phyloP scores from a whole-genome alignment of 2,113 vertebrate genomes.

The Sylvicapra grimmia region DNA sequence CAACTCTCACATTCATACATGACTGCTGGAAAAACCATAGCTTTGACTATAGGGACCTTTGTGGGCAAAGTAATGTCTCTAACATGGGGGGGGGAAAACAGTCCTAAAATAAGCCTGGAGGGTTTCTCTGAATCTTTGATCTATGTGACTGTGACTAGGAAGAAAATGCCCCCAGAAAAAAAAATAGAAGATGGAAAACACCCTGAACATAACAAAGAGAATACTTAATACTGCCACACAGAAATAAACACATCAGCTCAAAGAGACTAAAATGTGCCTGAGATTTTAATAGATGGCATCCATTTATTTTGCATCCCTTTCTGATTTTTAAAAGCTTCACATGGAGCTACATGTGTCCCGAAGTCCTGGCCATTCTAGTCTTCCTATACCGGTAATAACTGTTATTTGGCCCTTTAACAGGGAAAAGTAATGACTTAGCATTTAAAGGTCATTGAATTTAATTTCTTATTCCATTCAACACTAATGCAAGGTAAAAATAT shows the following conservation, averaged over 20 bases:
- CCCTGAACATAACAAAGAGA: neutral
- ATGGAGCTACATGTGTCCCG: neutral
- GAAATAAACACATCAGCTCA: neutral
- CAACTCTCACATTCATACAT: neutral
- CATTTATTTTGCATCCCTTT: neutral
- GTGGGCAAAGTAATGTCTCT: neutral
- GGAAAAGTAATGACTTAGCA: slow-evolving; percentile 19
- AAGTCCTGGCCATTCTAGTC: neutral
- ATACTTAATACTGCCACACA: neutral
- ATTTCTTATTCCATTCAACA: slow-evolving; percentile 22
- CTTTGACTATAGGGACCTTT: neutral
- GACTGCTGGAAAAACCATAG: neutral
- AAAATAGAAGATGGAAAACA: neutral
- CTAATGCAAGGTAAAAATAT: slow-evolving; percentile 5
- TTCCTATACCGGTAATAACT: neutral
- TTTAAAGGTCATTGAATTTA: slow-evolving; percentile 35
- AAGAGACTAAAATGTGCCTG: neutral
- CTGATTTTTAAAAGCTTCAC: neutral
- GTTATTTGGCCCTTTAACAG: neutral
- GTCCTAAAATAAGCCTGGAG: neutral
- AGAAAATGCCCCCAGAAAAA: neutral
- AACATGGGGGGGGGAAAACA: neutral
- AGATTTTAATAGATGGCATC: neutral
- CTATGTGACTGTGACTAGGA: neutral
- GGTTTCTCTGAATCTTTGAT: neutral